Evolutionary conservation across 2,888 invertebrate genomes (phyloP).

Genomic region (Choreutis nemorana): DNA sequence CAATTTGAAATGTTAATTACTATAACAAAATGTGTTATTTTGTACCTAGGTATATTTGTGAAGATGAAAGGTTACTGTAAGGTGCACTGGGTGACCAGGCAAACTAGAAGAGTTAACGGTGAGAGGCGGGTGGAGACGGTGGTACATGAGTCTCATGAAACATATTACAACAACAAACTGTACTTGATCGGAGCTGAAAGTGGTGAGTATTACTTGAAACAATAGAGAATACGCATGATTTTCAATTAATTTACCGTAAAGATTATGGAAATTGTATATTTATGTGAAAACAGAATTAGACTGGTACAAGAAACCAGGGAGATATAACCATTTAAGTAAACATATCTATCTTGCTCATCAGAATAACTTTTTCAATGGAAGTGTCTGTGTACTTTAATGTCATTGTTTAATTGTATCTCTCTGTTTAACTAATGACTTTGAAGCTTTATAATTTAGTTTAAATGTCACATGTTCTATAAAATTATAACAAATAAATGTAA

Average conservation of each 20-base stretch:
- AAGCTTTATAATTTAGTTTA: too few species aligned
- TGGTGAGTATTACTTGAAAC: conserved; percentile 33
- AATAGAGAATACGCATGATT: too few species aligned
- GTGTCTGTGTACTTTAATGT: background rate
- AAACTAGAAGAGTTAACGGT: conserved; percentile 23
- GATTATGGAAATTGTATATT: too few species aligned
- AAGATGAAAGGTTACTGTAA: conserved; percentile 58
- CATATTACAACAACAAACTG: conserved; percentile 47
- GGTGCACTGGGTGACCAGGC: conserved; percentile 52
- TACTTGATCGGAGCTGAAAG: conserved; percentile 51
- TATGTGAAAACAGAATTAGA: background rate
- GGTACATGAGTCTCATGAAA: conserved; percentile 54
- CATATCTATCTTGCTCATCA: too few species aligned
- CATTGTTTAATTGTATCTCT: background rate
- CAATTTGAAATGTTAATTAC: too few species aligned
- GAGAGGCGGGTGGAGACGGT: conserved; percentile 25
- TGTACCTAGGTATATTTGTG: conserved; percentile 60
- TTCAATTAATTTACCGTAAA: too few species aligned
- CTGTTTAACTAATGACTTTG: too few species aligned
- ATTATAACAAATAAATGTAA: too few species aligned
- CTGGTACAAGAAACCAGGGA: too few species aligned
- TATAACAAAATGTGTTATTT: too few species aligned
- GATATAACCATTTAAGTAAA: too few species aligned
- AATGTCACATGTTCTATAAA: conserved; percentile 16
- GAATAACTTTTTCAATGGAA: too few species aligned